Evolutionary conservation across 2,113 vertebrate species (phyloP), one percentile per base, ranked within the genome.

Genomic region (Paramormyrops kingsleyae): DNA sequence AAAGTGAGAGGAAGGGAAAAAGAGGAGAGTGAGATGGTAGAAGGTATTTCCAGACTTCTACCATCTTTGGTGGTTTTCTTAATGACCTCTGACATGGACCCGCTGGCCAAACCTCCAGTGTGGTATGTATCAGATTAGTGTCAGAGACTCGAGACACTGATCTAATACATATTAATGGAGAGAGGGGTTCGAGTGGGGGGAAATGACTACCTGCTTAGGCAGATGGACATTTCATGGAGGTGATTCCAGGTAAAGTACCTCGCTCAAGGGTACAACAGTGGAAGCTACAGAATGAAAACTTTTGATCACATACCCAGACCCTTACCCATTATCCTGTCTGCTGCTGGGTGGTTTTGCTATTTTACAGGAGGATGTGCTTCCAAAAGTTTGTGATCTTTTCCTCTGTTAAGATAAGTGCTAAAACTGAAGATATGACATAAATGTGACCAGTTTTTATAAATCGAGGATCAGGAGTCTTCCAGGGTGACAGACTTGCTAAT

Each of bases 221-320:
- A 84, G 83, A 44, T 47, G 44, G 80, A 83, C 80, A 83, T 83
- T 83, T 83, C n/a, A 83, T 83, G 44, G 83, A 44, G 39, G 83
- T 24, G 39, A 47, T 80, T 80, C 74, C 35, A 80, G 74, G 74
- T 80, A 80, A 80, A 80, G 74, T 80, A 80, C 74, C 74, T 80
- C 2, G 31, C 74, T 80, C 74, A 84, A 47, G 83, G 44, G 83
- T 84, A 84, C 44, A 84, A 84, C 83, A 84, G 83, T 39, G 39
- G 39, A 4, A 84, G 83, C 39, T 80, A 1, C 44, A 24, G 39
- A 47, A 8, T n/a, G 83, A 4, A 47, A 47, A 83, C 80, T 46
- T 83, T 83, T 83, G 80, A 84, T 84, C 83, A 84, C 21, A 24
- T 47, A 47, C 9, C 80, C 19, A 39, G 44, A 44, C 35, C 39